Evolutionary conservation across 2,113 vertebrate species (phyloP).

Genomic region (Microcebus tavaratra): DNA sequence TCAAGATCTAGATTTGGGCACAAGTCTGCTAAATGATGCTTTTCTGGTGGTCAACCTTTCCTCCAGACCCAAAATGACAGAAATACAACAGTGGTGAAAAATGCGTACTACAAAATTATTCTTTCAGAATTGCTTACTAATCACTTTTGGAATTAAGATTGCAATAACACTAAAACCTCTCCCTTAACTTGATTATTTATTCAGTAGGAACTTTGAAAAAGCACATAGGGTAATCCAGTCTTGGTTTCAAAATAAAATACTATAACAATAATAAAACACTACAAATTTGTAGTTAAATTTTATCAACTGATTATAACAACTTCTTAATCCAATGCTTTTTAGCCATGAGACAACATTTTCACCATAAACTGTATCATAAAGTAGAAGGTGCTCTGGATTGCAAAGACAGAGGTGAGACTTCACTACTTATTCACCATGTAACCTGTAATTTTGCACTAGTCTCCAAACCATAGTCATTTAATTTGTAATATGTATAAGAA

Average conservation of each 20-base stretch:
- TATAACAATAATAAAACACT: not conserved
- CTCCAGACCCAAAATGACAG: not conserved
- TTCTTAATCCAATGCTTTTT: not conserved
- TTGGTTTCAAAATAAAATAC: constrained; percentile 39
- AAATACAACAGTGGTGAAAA: not conserved
- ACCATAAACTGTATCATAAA: not conserved
- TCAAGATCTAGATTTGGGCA: not conserved
- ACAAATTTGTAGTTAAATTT: constrained; percentile 25
- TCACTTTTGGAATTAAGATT: not conserved
- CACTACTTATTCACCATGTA: not conserved
- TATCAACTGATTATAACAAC: not conserved
- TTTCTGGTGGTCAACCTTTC: not conserved
- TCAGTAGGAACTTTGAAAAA: constrained; percentile 1
- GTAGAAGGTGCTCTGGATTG: not conserved
- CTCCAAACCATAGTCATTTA: not conserved
- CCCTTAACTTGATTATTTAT: not conserved
- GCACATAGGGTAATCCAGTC: not conserved
- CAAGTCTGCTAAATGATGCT: not conserved
- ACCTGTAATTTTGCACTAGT: not conserved
- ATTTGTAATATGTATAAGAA: not conserved
- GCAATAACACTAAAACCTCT: not conserved
- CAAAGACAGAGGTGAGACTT: not conserved
- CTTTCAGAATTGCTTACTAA: not conserved
- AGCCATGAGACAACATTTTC: not conserved
- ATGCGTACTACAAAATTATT: not conserved